Evolutionary conservation across 2,113 vertebrate genomes (phyloP).

Genomic region (Nothocercus nigrocapillus): DNA sequence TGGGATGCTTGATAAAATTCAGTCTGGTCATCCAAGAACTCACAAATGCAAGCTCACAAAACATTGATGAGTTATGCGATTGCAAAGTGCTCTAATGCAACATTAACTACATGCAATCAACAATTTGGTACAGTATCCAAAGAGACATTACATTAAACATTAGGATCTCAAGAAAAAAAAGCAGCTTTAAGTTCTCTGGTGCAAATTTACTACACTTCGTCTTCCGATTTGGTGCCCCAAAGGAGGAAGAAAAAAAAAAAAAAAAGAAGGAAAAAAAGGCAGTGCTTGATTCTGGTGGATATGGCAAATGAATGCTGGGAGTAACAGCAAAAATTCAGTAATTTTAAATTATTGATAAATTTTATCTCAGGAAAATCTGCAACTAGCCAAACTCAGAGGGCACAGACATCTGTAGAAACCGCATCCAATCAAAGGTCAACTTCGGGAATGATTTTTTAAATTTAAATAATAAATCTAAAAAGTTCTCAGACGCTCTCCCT

Average conservation of each 20-base stretch:
- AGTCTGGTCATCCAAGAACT: slow-evolving; percentile 78
- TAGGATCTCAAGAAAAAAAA: slow-evolving; percentile 77
- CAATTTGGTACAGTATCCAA: slow-evolving; percentile 83
- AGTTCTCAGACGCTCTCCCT: slow-evolving; percentile 48
- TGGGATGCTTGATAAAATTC: slow-evolving; percentile 76
- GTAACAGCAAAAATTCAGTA: slow-evolving; percentile 66
- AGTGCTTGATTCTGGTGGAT: slow-evolving; percentile 74
- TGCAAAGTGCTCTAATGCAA: slow-evolving; percentile 93
- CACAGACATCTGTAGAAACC: slow-evolving; percentile 53
- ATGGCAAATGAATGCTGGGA: slow-evolving; percentile 67
- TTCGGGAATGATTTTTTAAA: slow-evolving; percentile 22
- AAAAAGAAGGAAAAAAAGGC: slow-evolving; percentile 35
- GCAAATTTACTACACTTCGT: slow-evolving; percentile 80
- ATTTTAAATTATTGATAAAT: not conserved
- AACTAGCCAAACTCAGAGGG: slow-evolving; percentile 60
- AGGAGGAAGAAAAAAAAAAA: not conserved
- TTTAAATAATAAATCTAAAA: slow-evolving; percentile 46
- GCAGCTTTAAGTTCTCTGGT: slow-evolving; percentile 84
- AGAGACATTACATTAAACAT: slow-evolving; percentile 83
- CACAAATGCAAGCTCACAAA: slow-evolving; percentile 90
- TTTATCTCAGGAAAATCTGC: slow-evolving; percentile 58
- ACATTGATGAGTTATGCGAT: slow-evolving; percentile 87
- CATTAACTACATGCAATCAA: slow-evolving; percentile 89
- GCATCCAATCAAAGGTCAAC: slow-evolving; percentile 49
- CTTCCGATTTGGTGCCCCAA: slow-evolving; percentile 80